These are phyloP conservation scores for Alosa alosa DNA, from an alignment of 2,113 vertebrate genomes.

Conservation along the genomic window DNA sequence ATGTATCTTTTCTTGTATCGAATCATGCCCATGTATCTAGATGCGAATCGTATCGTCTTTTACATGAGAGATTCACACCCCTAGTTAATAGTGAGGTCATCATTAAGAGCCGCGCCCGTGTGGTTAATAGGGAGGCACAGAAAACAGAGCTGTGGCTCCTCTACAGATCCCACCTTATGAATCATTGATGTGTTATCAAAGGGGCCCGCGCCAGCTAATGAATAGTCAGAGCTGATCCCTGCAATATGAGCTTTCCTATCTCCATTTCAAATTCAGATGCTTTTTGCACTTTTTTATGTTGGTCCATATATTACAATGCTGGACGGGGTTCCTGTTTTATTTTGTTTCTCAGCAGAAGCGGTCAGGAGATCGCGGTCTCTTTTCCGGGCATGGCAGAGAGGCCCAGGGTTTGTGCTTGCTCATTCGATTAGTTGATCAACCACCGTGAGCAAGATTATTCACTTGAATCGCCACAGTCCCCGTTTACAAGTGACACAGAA, in stretches of 20 bases:
- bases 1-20: too few relatives aligned
- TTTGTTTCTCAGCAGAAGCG: neutral
- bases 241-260: constrained; percentile 38
- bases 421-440: constrained; percentile 26
- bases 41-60: too few relatives aligned
- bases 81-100: too few relatives aligned
- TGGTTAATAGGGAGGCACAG: neutral
- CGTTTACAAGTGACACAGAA: constrained; percentile 35
- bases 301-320: constrained; percentile 2
- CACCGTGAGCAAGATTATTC: constrained; percentile 41
- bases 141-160: neutral
- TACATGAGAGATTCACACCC: too few relatives aligned
- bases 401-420: neutral
- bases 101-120: too few relatives aligned
- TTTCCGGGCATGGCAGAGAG: neutral
- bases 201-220: constrained; percentile 4
- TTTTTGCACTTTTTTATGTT: neutral
- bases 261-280: constrained; percentile 50
- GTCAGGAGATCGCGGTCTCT: constrained; percentile 11
- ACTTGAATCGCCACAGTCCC: constrained; percentile 26
- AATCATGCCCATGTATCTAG: too few relatives aligned
- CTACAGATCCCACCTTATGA: constrained; percentile 31
- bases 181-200: constrained; percentile 50
- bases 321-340: constrained; percentile 1
- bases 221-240: constrained; percentile 30